Base-by-base conservation (phyloP, 1,140 invertebrate species). In the Tetragnatha versicolor region DNA sequence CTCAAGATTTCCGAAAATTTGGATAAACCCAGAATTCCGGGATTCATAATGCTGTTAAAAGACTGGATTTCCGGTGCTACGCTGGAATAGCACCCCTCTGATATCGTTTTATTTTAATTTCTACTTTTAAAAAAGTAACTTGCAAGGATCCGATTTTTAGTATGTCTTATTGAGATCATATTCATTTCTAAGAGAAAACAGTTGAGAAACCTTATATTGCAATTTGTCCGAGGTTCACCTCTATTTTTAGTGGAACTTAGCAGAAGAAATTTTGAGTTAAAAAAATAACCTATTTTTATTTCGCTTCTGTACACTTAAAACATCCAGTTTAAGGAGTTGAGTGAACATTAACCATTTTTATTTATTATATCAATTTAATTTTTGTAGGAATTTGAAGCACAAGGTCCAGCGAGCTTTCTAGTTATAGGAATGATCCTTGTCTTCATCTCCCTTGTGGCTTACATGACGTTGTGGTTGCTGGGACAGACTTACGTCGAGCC, bases 321-420 rank as follows among this genome's bases (percentile, higher is more conserved):
- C 27, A 31, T 45, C 27, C n/a, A 47, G 10, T 51, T 35, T 27
- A 22, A 45, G 1, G 12, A 31, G 7, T 2, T 53, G 12, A 45
- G 20, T 3, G 35, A 10, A 25, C 1, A 39, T 31, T 27, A 14
- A 12, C 10, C 17, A 6, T 58, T 33, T 27, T 66, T 42, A 37
- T 53, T 20, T 9, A 20, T 53, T 25, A 25, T 47, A 37, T 45
- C 33, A 69, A 60, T 58, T 65, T 42, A 14, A 27, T 37, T 35
- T 49, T 79, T 83, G n/a, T 83, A 87, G 86, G 80, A 85, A 72
- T 86, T 87, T 79, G 84, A 84, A 2, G 63, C 66, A 3, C 29
- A 82, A 0, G 86, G 86, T 4, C 85, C 86, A 0, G 79, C 82
- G 3, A 85, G 84, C 77, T 84, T 87, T 68, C 82, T 87, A 39